phyloP scores from a whole-genome alignment of 1,140 invertebrate species.

The Heliconius himera region DNA sequence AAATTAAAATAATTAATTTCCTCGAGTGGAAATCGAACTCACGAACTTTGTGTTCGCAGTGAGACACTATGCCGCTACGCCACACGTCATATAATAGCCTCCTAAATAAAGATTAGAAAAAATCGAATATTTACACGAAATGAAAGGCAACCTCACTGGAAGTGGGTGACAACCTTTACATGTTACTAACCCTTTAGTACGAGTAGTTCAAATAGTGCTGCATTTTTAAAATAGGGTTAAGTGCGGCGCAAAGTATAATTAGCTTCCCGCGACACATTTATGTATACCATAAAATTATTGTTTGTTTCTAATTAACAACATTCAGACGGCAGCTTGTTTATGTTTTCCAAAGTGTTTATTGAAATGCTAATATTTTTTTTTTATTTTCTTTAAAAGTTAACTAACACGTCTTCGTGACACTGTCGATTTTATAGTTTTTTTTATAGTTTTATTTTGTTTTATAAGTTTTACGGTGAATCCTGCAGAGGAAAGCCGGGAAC shows the following conservation, averaged over 20 bases:
- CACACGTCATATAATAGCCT: too few species aligned
- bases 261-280: neutral
- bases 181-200: slow-evolving; percentile 16
- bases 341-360: neutral
- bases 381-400: too few species aligned
- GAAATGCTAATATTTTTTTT: neutral
- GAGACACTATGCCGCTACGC: too few species aligned
- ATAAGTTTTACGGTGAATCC: too few species aligned
- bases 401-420: too few species aligned
- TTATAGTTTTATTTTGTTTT: too few species aligned
- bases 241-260: slow-evolving; percentile 24
- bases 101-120: neutral
- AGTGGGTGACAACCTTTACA: slow-evolving; percentile 5
- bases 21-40: too few species aligned
- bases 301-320: slow-evolving; percentile 8
- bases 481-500: too few species aligned
- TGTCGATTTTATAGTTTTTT: too few species aligned
- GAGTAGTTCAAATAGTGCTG: slow-evolving; percentile 25
- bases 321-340: neutral
- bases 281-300: slow-evolving; percentile 6
- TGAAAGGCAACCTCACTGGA: neutral
- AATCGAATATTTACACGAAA: neutral
- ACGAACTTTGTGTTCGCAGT: too few species aligned
- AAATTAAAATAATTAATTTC: too few species aligned
- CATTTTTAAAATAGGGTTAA: slow-evolving; percentile 30